Percentiles rank a stretch among this genome's conserved stretches.
phyloP scores from a whole-genome alignment of 2,888 invertebrate species.

The Agriopis marginaria region DNA sequence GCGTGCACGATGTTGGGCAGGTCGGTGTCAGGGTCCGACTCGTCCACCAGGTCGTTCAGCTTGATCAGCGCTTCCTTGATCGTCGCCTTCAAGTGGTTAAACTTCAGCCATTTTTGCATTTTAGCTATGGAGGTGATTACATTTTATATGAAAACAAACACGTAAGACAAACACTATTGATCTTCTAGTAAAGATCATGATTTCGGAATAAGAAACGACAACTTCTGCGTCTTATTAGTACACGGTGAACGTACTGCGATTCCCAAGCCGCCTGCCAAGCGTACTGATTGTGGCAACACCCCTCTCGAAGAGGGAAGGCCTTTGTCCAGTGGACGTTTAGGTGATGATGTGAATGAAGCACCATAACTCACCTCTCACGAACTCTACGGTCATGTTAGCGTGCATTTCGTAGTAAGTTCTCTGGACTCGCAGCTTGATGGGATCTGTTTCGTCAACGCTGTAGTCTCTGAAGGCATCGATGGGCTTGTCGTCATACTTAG shows the following conservation, averaged over 20 bases:
- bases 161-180: not conserved
- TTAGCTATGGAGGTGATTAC: conserved; percentile 80
- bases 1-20: conserved; percentile 98
- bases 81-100: conserved; percentile 93
- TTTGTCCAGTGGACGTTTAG: no score
- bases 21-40: conserved; percentile 97
- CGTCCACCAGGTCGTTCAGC: conserved; percentile 96
- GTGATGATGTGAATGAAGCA: no score
- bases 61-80: conserved; percentile 94
- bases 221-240: no score
- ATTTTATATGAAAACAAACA: not conserved
- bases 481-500: conserved; percentile 89
- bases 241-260: no score
- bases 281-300: no score
- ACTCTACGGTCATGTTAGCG: conserved; percentile 94
- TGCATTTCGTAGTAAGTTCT: conserved; percentile 96
- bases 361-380: conserved; percentile 87
- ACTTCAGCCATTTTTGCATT: conserved; percentile 92
- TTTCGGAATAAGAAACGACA: no score
- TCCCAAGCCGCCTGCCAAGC: no score
- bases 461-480: conserved; percentile 93
- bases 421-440: conserved; percentile 92
- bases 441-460: conserved; percentile 89
- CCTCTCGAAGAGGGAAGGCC: no score
- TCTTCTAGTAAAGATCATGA: no score